These are phyloP conservation scores for Nomada fucata DNA, from an alignment of 2,888 invertebrate genomes.

Conservation along the genomic window DNA sequence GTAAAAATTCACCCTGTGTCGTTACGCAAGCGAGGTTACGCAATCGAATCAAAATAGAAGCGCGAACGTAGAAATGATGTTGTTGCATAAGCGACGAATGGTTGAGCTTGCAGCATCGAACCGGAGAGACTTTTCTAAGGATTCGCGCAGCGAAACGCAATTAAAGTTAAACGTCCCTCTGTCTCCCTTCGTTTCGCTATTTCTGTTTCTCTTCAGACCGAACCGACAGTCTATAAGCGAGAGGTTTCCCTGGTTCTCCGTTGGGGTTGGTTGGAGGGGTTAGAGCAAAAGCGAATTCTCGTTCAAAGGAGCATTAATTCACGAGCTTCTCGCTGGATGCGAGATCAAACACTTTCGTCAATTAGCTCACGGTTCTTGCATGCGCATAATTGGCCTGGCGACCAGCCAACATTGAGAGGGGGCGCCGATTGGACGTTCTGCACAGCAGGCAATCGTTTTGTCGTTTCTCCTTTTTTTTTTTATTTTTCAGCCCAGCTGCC, in stretches of 20 bases:
- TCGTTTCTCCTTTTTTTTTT: slow-evolving; percentile 10
- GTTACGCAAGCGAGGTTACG: slow-evolving; percentile 44
- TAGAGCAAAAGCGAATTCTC: slow-evolving; percentile 71
- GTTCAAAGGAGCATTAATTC: slow-evolving; percentile 80
- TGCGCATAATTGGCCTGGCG: slow-evolving; percentile 64
- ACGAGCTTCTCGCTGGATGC: slow-evolving; percentile 75
- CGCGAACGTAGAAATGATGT: slow-evolving; percentile 70
- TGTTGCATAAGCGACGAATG: slow-evolving; percentile 76
- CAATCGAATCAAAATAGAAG: slow-evolving; percentile 51
- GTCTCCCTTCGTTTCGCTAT: slow-evolving; percentile 51
- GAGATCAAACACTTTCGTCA: slow-evolving; percentile 81
- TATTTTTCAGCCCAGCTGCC: slow-evolving; percentile 24
- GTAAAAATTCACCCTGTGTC: slow-evolving; percentile 18
- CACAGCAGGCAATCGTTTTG: slow-evolving; percentile 23
- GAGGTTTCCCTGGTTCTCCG: slow-evolving; percentile 64
- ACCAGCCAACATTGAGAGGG: slow-evolving; percentile 50
- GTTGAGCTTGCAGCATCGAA: slow-evolving; percentile 69
- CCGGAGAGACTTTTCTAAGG: slow-evolving; percentile 76
- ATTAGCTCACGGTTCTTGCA: slow-evolving; percentile 75
- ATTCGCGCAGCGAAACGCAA: slow-evolving; percentile 79
- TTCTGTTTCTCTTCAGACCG: slow-evolving; percentile 61
- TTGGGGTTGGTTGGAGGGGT: slow-evolving; percentile 66
- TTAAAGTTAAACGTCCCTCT: slow-evolving; percentile 79
- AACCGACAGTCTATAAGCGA: slow-evolving; percentile 76
- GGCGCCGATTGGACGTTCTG: slow-evolving; percentile 43